These are phyloP conservation scores for Eupelmus urozonus DNA, from an alignment of 2,888 invertebrate genomes.

Conservation along the genomic window DNA sequence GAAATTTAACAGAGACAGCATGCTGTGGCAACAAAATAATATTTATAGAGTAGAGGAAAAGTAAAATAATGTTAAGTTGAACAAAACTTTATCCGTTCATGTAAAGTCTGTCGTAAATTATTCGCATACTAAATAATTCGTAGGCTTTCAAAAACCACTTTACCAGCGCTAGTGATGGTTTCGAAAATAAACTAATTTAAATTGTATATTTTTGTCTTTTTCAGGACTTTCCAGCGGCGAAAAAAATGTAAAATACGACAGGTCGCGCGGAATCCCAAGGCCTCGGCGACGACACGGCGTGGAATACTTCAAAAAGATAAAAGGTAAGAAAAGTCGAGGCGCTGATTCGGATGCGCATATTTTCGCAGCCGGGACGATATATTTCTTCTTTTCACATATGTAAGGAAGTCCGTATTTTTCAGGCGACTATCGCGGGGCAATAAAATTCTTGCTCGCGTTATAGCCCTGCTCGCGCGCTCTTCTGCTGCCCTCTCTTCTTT, in stretches of 20 bases:
- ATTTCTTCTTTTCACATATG: not conserved
- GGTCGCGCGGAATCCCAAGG: constrained; percentile 6
- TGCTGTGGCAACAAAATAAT: too few species aligned
- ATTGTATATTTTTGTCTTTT: constrained; percentile 27
- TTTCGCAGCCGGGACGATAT: not conserved
- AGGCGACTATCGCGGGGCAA: constrained; percentile 51
- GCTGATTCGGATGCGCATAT: constrained; percentile 47
- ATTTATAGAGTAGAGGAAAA: too few species aligned
- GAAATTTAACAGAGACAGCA: too few species aligned
- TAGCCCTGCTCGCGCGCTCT: constrained; percentile 3
- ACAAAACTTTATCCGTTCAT: too few species aligned
- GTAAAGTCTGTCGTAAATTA: too few species aligned
- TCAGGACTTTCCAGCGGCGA: not conserved
- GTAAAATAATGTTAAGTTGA: too few species aligned
- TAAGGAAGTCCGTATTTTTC: constrained; percentile 44
- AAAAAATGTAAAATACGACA: constrained; percentile 14
- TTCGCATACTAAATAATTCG: too few species aligned
- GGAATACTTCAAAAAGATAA: not conserved
- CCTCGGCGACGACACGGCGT: not conserved
- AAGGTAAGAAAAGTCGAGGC: constrained; percentile 46
- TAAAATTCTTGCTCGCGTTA: constrained; percentile 63
- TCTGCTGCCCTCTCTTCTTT: constrained; percentile 19
- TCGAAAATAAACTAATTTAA: constrained; percentile 20
- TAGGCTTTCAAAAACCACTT: not conserved
- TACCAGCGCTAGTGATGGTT: not conserved